Evolutionary conservation across 1,140 invertebrate species (phyloP).

Genomic region (Eueides isabella): DNA sequence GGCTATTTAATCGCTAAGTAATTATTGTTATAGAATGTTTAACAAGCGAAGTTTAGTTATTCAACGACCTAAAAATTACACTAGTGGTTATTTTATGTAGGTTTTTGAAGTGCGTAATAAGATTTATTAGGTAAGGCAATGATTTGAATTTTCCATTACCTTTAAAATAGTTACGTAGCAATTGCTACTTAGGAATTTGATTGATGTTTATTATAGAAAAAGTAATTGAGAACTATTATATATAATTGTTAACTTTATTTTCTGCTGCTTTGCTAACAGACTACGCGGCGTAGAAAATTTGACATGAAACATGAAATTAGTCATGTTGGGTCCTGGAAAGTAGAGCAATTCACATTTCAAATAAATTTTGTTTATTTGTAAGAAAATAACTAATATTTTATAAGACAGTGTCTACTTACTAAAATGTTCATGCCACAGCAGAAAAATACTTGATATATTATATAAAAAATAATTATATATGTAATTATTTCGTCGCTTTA

Average conservation of each 20-base stretch:
- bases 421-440: no score
- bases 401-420: no score
- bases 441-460: not conserved
- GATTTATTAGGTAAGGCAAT: not conserved
- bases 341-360: no score
- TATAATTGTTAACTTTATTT: no score
- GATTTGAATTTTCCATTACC: not conserved
- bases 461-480: not conserved
- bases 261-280: no score
- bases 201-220: not conserved
- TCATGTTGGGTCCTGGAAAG: no score
- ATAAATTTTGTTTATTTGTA: no score
- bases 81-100: not conserved
- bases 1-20: not conserved
- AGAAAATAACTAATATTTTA: no score
- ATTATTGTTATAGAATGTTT: not conserved
- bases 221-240: no score
- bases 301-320: no score
- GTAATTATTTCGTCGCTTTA: not conserved
- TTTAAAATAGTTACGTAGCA: not conserved
- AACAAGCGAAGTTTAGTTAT: conserved; percentile 8
- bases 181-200: not conserved
- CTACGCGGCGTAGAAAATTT: no score
- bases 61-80: conserved; percentile 21
- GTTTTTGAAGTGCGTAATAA: not conserved